Evolutionary conservation across 2,888 invertebrate species (phyloP), one percentile per base, ranked within the genome.

Genomic region (Arrhopalites spinosus): DNA sequence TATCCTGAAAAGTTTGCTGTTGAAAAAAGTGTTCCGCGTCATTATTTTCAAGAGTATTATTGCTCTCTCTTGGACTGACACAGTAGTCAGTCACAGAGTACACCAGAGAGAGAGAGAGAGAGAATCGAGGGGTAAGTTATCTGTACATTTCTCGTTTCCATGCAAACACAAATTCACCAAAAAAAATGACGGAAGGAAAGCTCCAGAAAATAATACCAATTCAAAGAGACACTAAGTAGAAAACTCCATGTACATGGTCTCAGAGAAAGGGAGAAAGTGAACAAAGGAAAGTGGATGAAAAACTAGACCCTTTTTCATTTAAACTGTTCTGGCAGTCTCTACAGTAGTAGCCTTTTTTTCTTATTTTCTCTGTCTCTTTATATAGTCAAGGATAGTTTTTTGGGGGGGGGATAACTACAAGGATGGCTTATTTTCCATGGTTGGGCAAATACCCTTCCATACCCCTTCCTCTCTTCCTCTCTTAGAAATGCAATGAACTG

Each of bases 21-120:
- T 59, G 66, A 66, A 72, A 69, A 74, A 72, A 77, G 53, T 74
- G 77, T 71, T 77, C 66, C 74, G 71, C 71, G 70, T 77, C 77
- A 77, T 77, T 77, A 77, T 77, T 77, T 74, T 73, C 47, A 59
- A 70, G 73, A 64, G 73, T 67, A 73, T 66, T 73, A 73, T 73
- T 73, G 73, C 73, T 71, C 59, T 71, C 59, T 20, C 23, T 71
- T 59, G 59, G 43, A 25, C 25, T 56, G 30, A 2, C 30, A 15
- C n/a, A 20, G 45, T 1, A 53, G 53, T 53, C 53, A 53, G 11
- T 11, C 36, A 36, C n/a, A n/a, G 45, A 45, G 25, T 23, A 23
- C 3, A n/a, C 3, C 3, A 59, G 59, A 23, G 25, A 13, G 45
- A 43, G 25, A 13, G n/a, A 27, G 27, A 64, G 45, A 45, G 45